Evolutionary conservation across 2,888 invertebrate genomes (phyloP).

Genomic region (Lamproptera curius): DNA sequence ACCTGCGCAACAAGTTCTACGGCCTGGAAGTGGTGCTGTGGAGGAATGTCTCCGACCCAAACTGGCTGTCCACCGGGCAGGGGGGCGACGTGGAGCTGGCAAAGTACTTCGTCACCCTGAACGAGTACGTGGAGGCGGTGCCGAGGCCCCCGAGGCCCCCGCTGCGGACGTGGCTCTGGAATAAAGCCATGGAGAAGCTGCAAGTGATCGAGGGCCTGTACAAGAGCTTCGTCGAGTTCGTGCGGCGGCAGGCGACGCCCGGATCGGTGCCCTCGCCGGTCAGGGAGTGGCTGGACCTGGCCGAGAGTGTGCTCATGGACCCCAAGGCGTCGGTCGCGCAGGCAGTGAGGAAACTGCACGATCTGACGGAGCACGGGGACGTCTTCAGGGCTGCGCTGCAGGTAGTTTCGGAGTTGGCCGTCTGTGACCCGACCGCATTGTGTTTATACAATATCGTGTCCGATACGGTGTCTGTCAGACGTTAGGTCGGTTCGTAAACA

Average conservation of each 20-base stretch:
- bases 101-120: slow-evolving; percentile 75
- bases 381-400: slow-evolving; percentile 81
- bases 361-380: slow-evolving; percentile 80
- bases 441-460: slow-evolving; percentile 2
- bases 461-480: slow-evolving; percentile 18
- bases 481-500: slow-evolving; percentile 12
- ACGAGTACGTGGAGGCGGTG: slow-evolving; percentile 64
- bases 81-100: slow-evolving; percentile 78
- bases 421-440: background rate
- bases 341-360: slow-evolving; percentile 78
- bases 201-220: slow-evolving; percentile 82
- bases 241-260: slow-evolving; percentile 58
- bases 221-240: slow-evolving; percentile 81
- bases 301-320: slow-evolving; percentile 81
- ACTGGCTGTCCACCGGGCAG: slow-evolving; percentile 51
- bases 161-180: slow-evolving; percentile 80
- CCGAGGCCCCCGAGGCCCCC: slow-evolving; percentile 45
- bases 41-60: slow-evolving; percentile 60
- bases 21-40: slow-evolving; percentile 75
- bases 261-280: slow-evolving; percentile 58
- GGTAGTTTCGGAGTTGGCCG: slow-evolving; percentile 62
- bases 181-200: slow-evolving; percentile 78
- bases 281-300: slow-evolving; percentile 78
- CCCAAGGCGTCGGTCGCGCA: slow-evolving; percentile 76
- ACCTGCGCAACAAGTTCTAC: slow-evolving; percentile 78